phyloP scores from a whole-genome alignment of 2,888 invertebrate species.

The Ectemnius cavifrons region DNA sequence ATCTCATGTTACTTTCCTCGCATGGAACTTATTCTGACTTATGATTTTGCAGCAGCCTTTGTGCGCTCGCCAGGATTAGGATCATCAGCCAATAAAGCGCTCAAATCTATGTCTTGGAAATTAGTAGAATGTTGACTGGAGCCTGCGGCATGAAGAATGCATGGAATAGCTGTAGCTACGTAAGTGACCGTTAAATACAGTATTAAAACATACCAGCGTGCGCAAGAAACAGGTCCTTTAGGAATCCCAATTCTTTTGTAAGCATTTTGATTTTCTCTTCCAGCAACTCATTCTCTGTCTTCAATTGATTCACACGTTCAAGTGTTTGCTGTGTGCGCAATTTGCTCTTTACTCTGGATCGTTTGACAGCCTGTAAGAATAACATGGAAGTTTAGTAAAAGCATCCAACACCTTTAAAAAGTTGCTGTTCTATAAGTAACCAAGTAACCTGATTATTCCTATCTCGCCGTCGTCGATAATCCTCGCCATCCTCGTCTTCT shows the following conservation, averaged over 20 bases:
- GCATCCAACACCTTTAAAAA: slow-evolving; percentile 6
- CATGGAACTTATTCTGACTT: slow-evolving; percentile 47
- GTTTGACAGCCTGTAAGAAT: slow-evolving; percentile 86
- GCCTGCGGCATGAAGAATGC: slow-evolving; percentile 52
- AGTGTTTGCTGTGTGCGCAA: slow-evolving; percentile 88
- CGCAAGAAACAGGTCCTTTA: slow-evolving; percentile 89
- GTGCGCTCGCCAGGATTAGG: slow-evolving; percentile 57
- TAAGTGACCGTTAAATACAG: neutral
- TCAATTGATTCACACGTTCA: slow-evolving; percentile 85
- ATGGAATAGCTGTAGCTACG: too few relatives aligned
- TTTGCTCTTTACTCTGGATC: slow-evolving; percentile 88
- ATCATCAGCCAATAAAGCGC: slow-evolving; percentile 72
- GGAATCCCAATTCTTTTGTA: slow-evolving; percentile 88
- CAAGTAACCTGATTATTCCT: slow-evolving; percentile 86
- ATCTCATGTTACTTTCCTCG: slow-evolving; percentile 50
- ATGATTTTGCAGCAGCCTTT: slow-evolving; percentile 58
- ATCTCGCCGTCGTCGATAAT: slow-evolving; percentile 86
- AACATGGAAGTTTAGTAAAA: slow-evolving; percentile 4
- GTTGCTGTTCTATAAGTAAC: slow-evolving; percentile 72
- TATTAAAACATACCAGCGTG: slow-evolving; percentile 83
- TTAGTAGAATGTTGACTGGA: slow-evolving; percentile 72
- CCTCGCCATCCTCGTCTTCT: slow-evolving; percentile 84
- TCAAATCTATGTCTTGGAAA: slow-evolving; percentile 73
- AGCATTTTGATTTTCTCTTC: slow-evolving; percentile 90
- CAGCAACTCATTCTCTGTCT: slow-evolving; percentile 88